Conservation (phyloP, 2,113 vertebrate species). For the Spea bombifrons region DNA sequence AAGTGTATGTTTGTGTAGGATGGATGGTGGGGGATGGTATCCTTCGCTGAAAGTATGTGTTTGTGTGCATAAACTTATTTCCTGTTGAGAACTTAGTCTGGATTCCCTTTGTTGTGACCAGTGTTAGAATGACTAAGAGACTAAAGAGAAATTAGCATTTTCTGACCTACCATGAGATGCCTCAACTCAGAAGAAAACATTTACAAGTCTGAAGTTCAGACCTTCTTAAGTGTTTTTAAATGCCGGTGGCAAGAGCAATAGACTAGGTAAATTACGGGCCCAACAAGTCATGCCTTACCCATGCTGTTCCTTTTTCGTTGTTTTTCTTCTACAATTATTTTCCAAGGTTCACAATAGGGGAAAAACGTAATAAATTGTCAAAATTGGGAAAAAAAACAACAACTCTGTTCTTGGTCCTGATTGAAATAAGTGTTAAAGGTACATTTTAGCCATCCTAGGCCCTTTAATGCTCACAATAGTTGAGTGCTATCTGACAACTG, state of each 20-base stretch:
- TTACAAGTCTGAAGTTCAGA: not conserved
- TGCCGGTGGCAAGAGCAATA: not conserved
- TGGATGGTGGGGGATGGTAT: slow-evolving; percentile 35
- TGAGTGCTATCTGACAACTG: too few relatives aligned
- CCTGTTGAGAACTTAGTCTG: slow-evolving; percentile 31
- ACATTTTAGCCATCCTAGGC: too few relatives aligned
- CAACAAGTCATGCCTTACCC: not conserved
- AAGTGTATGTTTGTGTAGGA: slow-evolving; percentile 34
- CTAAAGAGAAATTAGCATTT: slow-evolving; percentile 16
- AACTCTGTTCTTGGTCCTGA: too few relatives aligned
- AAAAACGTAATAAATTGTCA: too few relatives aligned
- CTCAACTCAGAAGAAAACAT: slow-evolving; percentile 16
- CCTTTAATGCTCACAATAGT: too few relatives aligned
- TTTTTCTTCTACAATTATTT: too few relatives aligned
- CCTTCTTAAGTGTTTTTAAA: not conserved
- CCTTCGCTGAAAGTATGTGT: slow-evolving; percentile 19
- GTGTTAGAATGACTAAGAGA: slow-evolving; percentile 22
- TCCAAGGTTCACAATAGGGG: too few relatives aligned
- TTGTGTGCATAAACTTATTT: slow-evolving; percentile 37
- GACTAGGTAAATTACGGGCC: not conserved
- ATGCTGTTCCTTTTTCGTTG: not conserved
- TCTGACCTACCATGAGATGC: slow-evolving; percentile 1
- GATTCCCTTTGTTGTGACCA: slow-evolving; percentile 12
- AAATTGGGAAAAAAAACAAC: too few relatives aligned
- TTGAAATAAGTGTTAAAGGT: too few relatives aligned